Percentiles rank a stretch among this genome's conserved stretches.
These are phyloP conservation scores for Mesorhabditis spiculigera DNA, from an alignment of 2,888 invertebrate genomes.

Conservation along the genomic window DNA sequence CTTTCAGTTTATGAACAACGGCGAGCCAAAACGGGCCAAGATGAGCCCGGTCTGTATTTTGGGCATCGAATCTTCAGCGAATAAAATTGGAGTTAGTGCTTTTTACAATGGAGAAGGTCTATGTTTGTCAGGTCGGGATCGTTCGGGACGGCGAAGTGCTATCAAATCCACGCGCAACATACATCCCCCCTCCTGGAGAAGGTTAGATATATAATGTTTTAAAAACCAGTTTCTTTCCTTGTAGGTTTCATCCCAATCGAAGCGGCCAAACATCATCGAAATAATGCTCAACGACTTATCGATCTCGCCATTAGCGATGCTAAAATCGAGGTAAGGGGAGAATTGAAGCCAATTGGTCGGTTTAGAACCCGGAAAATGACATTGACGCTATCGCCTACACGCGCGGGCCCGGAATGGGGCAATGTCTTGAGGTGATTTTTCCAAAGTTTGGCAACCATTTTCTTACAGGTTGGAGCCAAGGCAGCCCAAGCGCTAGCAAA, in stretches of 20 bases:
- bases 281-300: constrained; percentile 19
- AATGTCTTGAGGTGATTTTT: constrained; percentile 70
- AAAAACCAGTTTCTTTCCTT: constrained; percentile 58
- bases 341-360: neutral
- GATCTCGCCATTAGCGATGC: neutral
- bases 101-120: constrained; percentile 8
- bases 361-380: constrained; percentile 63
- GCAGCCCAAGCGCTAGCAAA: constrained; percentile 90
- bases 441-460: neutral
- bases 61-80: constrained; percentile 98
- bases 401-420: constrained; percentile 96
- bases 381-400: constrained; percentile 95
- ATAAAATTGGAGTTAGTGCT: constrained; percentile 76
- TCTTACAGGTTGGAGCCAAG: constrained; percentile 70
- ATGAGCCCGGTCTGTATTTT: constrained; percentile 62
- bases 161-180: constrained; percentile 89
- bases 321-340: neutral
- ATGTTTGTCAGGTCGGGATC: constrained; percentile 72
- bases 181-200: constrained; percentile 94
- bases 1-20: constrained; percentile 18
- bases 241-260: constrained; percentile 82
- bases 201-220: constrained; percentile 11
- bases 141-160: constrained; percentile 84
- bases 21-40: no score
- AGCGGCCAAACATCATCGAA: constrained; percentile 88